Base-by-base conservation (phyloP, 2,113 vertebrate species). In the Uropsilus gracilis region DNA sequence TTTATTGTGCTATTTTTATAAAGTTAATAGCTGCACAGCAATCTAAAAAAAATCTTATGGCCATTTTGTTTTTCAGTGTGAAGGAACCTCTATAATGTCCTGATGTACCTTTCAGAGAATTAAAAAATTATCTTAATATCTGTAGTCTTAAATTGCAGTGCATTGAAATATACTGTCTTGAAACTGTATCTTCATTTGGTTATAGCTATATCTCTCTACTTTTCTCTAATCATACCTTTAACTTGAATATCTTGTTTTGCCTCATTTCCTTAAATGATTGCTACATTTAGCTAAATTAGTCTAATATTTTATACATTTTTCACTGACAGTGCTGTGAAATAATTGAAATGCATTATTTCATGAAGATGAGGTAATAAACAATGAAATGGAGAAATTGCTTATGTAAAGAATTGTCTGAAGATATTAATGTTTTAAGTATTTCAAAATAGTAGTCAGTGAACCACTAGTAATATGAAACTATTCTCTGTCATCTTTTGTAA, bases 41-140 rank as follows among this genome's bases (percentile, higher is more conserved):
- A 8, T 68, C n/a, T 84, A 63, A 86, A 93, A 95, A 88, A 73
- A 89, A 0, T 73, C 50, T 91, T 34, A 86, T 90, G 89, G 81
- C 85, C 68, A 92, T 97, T 96, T 95, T 96, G 84, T 57, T 92
- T 96, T 96, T 78, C 20, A 91, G 57, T 91, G 85, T 86, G 64
- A 83, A 86, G 73, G 64, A 85, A 75, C 63, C 34, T 84, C n/a
- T 87, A 24, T 82, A 90, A 59, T 88, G 90, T 78, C 82, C 24
- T 87, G 73, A 63, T 93, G 26, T 63, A 72, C 64, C 55, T 84
- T 59, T 76, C 44, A 94, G 77, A 91, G 59, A 26, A 71, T 95
- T 82, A 86, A 71, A 89, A 95, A 94, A 63, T 78, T 30, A 89
- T 90, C 44, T 89, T 76, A 76, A 64, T 90, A 77, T 94, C 64